Base-by-base conservation (phyloP, 2,113 vertebrate species). In the Nymphicus hollandicus region DNA sequence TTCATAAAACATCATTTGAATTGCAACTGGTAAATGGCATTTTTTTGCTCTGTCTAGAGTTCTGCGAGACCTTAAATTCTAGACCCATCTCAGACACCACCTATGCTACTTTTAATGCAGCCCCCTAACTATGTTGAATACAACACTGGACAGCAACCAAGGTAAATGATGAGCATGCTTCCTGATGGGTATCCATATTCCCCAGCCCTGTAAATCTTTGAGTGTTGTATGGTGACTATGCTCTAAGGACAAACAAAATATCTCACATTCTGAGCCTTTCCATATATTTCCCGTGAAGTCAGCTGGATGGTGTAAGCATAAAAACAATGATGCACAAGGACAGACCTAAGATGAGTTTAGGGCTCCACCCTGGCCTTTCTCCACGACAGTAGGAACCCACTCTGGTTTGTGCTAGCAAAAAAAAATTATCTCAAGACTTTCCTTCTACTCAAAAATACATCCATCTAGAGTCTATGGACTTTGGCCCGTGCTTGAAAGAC, bases 221-320 rank as follows among this genome's bases (percentile, higher is more conserved):
- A 70, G 50, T 53, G 20, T 33, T 69, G 4, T 7, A 10, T 20
- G 24, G 35, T 56, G 41, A 47, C 44, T 47, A 28, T 65, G 10
- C 11, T 70, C 27, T 56, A 56, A 73, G 31, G 24, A 61, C 17
- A 41, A 71, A 6, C 3, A 49, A 58, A 91, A 20, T 39, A 37
- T 39, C 41, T 7, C 44, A 24, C 12, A 15, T 72, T 81, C 29
- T 44, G 23, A 39, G 47, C 1, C 4, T 74, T 80, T 80, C 37
- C 12, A 39, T 5, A 5, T 19, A 20, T 6, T 71, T 81, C 69
- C 17, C 0, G 0, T 64, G 19, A 89, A 22, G 8, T 22, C 11
- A 83, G 10, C 15, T 83, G 31, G 20, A 23, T 68, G 13, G 58
- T 16, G 6, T 31, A 47, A 81, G 22, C 43, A 18, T 37, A 39